Conservation (phyloP, 2,888 invertebrate species). For the Endotricha flammealis region DNA sequence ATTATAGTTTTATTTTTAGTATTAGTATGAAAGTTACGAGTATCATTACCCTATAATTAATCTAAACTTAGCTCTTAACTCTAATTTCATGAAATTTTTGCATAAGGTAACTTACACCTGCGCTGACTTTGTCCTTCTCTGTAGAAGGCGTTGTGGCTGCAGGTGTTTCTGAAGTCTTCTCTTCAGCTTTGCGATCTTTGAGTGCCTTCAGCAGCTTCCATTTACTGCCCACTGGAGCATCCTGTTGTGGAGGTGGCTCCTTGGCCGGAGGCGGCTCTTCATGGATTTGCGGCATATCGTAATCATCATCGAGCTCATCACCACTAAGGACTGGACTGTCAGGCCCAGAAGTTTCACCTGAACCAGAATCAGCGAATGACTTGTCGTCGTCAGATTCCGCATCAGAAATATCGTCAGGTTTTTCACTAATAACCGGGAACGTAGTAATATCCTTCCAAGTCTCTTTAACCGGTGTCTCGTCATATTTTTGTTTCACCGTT, state of each 20-base stretch:
- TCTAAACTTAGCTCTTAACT: conserved; percentile 74
- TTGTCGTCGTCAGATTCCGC: conserved; percentile 57
- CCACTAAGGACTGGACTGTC: conserved; percentile 89
- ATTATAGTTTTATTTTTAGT: conserved; percentile 34
- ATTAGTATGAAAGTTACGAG: conserved; percentile 25
- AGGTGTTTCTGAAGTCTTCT: conserved; percentile 85
- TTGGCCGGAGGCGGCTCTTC: conserved; percentile 41
- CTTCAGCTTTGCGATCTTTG: conserved; percentile 93
- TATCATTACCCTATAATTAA: conserved; percentile 15
- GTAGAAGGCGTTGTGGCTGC: conserved; percentile 79
- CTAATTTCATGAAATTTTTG: conserved; percentile 83
- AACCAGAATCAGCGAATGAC: conserved; percentile 80
- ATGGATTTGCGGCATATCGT: conserved; percentile 73
- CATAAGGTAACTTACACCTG: conserved; percentile 81
- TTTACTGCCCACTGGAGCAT: conserved; percentile 85
- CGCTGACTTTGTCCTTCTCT: conserved; percentile 83
- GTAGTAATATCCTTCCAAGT: conserved; percentile 69
- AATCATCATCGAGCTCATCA: conserved; percentile 83
- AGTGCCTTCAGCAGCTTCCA: conserved; percentile 94
- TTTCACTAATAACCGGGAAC: conserved; percentile 70
- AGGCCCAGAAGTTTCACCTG: conserved; percentile 93
- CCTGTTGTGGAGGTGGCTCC: conserved; percentile 59
- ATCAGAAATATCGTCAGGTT: conserved; percentile 42
- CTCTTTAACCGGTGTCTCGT: conserved; percentile 54
- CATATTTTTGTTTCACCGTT: conserved; percentile 58